Evolutionary conservation across 2,888 invertebrate species (phyloP).

Genomic region (Nemoura dubitans): DNA sequence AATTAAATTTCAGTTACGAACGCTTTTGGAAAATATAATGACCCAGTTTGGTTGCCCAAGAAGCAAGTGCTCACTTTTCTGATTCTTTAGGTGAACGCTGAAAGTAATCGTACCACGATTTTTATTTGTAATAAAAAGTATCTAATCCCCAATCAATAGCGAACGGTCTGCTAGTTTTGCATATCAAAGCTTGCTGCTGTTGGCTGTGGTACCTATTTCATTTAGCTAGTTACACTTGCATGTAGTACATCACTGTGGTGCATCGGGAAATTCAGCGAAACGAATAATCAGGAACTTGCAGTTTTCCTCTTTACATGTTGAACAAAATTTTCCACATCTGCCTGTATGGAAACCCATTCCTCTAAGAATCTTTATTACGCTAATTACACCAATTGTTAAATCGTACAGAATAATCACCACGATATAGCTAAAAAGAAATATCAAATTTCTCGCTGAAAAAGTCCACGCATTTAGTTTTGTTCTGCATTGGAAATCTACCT

Average conservation of each 20-base stretch:
- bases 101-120: background rate
- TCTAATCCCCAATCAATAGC: background rate
- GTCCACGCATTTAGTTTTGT: too few relatives aligned
- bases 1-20: slow-evolving; percentile 25
- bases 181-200: background rate
- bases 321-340: too few relatives aligned
- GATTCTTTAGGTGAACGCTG: background rate
- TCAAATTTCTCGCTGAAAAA: too few relatives aligned
- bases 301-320: background rate
- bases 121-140: background rate
- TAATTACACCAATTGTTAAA: too few relatives aligned
- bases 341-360: too few relatives aligned
- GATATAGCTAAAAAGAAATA: too few relatives aligned
- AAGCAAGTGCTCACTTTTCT: background rate
- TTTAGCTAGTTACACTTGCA: background rate
- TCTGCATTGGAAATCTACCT: too few relatives aligned
- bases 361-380: too few relatives aligned
- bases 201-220: background rate
- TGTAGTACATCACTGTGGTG: background rate
- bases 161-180: background rate
- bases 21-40: slow-evolving; percentile 1
- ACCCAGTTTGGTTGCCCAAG: background rate
- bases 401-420: too few relatives aligned
- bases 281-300: too few relatives aligned
- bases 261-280: background rate